These are phyloP conservation scores for Isurus oxyrinchus DNA, from an alignment of 2,113 vertebrate species.

Conservation along the genomic window DNA sequence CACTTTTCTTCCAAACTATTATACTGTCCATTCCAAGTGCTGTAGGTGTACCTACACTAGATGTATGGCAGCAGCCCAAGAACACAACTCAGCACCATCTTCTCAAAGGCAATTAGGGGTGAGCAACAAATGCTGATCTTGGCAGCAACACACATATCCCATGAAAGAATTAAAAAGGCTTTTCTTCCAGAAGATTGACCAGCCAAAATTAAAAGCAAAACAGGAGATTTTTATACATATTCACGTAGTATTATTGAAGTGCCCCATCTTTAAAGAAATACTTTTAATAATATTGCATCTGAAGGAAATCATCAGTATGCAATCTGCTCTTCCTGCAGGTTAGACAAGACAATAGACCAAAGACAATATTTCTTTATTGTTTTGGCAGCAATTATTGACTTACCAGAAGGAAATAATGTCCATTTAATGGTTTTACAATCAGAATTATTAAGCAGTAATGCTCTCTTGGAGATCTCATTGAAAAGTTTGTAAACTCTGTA, in stretches of 20 bases:
- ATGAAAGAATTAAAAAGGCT: background rate
- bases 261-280: background rate
- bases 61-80: background rate
- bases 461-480: background rate
- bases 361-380: background rate
- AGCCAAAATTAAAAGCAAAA: background rate
- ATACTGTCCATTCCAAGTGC: background rate
- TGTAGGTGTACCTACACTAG: background rate
- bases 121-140: background rate
- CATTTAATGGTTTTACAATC: slow-evolving; percentile 19
- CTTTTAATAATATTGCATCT: background rate
- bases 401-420: slow-evolving; percentile 10
- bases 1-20: background rate
- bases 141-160: background rate
- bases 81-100: background rate
- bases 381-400: background rate
- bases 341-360: background rate
- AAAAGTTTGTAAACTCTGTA: background rate
- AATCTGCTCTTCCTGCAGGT: background rate
- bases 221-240: background rate
- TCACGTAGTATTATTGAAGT: background rate
- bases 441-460: background rate
- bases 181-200: background rate
- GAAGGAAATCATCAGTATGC: too few species aligned
- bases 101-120: background rate